Base-by-base conservation (phyloP, 1,140 invertebrate genomes). In the Doryteuthis pealeii region DNA sequence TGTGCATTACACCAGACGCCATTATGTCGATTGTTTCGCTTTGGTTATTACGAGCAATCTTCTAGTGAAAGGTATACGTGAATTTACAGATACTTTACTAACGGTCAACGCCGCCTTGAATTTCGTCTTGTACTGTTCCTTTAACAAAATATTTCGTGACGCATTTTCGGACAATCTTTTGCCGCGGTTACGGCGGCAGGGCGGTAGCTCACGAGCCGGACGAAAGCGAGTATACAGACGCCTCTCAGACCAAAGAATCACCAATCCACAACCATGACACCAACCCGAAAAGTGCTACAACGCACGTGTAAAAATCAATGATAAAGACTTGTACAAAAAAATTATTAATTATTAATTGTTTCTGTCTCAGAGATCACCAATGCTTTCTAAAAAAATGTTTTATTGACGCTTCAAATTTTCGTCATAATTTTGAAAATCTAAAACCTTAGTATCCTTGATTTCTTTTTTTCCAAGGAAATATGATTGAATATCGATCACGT, bases 121-220 rank as follows among this genome's bases (percentile, higher is more conserved):
- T 88, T 94, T 94, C 87, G 88, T 94, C 70, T 87, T 94, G 71
- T 94, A 94, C 85, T 93, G 92, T 81, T 90, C 92, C n/a, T 90
- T 94, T 78, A 93, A 92, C 77, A 91, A 92, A 83, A 92, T 93
- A 77, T 94, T 93, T 86, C 89, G 92, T 33, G 71, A 82, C 45
- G 78, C 79, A 26, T 86, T 83, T 74, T 40, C 35, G 35, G 35
- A 40, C 35, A 40, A 40, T 40, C 35, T 40, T 40, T 10, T 40
- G 35, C 10, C 35, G 35, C 35, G 35, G 35, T 40, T 40, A 40
- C 35, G 35, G 35, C 70, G 68, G 12, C 67, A 74, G 26, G 40
- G 82, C 14, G 84, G 80, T 71, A 84, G 83, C 68, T 45, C 30
- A 26, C 28, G 32, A 30, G 22, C 31, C 22, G 28, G 32, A 2